phyloP scores from a whole-genome alignment of 2,113 vertebrate species.

The Numenius arquata region DNA sequence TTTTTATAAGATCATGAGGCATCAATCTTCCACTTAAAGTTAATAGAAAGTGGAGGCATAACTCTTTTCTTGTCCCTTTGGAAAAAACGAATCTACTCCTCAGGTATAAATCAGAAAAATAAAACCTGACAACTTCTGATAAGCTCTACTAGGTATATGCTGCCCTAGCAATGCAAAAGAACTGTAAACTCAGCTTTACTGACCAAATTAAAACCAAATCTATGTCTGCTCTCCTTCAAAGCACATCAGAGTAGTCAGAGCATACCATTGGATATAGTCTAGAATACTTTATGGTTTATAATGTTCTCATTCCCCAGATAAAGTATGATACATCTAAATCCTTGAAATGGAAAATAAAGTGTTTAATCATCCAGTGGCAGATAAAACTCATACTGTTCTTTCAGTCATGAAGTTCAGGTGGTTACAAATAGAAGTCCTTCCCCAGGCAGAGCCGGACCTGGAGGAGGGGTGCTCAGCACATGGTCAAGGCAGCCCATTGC shows the following conservation, averaged over 20 bases:
- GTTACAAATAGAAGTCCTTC: not conserved
- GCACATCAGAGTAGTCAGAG: not conserved
- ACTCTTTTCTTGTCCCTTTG: not conserved
- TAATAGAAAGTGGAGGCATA: not conserved
- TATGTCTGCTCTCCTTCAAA: not conserved
- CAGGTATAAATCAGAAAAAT: not conserved
- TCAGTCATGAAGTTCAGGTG: not conserved
- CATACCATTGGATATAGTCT: not conserved
- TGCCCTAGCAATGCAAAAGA: not conserved
- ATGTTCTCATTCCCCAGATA: not conserved
- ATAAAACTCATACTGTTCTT: not conserved
- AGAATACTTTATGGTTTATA: not conserved
- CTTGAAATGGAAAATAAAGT: not conserved
- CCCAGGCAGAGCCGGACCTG: not conserved
- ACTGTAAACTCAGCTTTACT: not conserved
- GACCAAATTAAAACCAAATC: not conserved
- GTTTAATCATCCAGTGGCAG: not conserved
- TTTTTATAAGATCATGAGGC: not conserved
- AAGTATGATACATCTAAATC: not conserved
- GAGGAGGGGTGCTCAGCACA: not conserved
- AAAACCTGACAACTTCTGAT: not conserved
- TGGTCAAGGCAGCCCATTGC: not conserved
- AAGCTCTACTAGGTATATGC: not conserved
- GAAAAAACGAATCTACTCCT: not conserved
- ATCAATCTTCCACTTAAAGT: not conserved